Base-by-base conservation (phyloP, 2,113 vertebrate species). In the Murina feae region DNA sequence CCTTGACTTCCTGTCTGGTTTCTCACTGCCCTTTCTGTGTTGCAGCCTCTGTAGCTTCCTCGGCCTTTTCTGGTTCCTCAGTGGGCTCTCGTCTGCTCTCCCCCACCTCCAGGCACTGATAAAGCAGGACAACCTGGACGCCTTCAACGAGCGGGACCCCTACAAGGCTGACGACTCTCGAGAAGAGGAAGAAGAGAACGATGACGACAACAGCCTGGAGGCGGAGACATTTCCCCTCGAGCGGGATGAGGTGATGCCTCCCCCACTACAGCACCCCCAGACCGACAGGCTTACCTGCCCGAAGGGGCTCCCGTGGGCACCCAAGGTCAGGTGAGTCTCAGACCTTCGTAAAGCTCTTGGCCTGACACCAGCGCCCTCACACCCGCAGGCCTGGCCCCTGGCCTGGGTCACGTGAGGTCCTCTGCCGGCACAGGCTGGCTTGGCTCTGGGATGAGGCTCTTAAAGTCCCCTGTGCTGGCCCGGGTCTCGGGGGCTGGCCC, bases 121-220 rank as follows among this genome's bases (percentile, higher is more conserved):
- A 80, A 99, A 99, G 95, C 99, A 99, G 97, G 99, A 99, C 97
- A 99, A 99, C 95, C 98, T 99, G 0, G 99, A 99, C n/a, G 99
- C 99, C 9, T 99, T 99, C 97, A 99, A 99, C 0, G 99, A 99
- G 97, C 98, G 99, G 55, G 99, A 99, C 92, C 99, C 99, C 0
- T 99, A 99, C 97, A 99, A 99, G 96, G 98, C 99, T 0, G 99
- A 99, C 0, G 99, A 99, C 66, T 72, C 99, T 30, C 99, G 99
- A 0, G 99, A 99, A 89, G 99, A 99, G 1, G 99, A 99, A 53
- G 99, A 99, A 4, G 99, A 99, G 55, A 99, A 99, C 0, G 99
- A 99, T 5, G 99, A 99, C 16, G 99, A 99, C 95, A 99, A 98
- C 97, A 98, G 99, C 63, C 97, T 99, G 53, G 99, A 99, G 94